Evolutionary conservation across 2,797 vertebrate genomes (phyloP), one percentile per base, ranked within the genome.

Genomic region (Rousettus madagascariensis): DNA sequence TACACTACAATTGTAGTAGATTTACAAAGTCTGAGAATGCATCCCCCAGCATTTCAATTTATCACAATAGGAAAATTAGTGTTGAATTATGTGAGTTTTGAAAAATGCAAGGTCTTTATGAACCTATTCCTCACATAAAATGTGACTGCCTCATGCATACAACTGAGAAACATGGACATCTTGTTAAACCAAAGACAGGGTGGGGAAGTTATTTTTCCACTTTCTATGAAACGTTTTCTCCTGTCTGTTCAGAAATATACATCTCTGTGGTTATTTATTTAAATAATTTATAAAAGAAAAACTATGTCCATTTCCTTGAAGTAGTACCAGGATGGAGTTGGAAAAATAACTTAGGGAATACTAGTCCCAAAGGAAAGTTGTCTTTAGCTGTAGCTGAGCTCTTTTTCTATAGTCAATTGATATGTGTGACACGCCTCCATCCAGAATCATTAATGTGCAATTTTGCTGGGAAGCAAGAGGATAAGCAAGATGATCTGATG

Each of bases 21-120:
- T 97, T 95, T 96, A 96, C 86, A 82, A 91, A 94, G 94, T 89
- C 90, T 84, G 51, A 13, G 41, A 88, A 87, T 0, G 13, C 28
- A 86, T 74, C 57, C 69, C 75, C 61, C 30, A 87, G 66, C 46
- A 89, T 87, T 89, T 53, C 61, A 89, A 92, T 95, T 93, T 92
- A 93, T 86, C 88, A 79, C 59, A 80, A 72, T 79, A 96, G 53
- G 63, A 89, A 96, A 96, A 97, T 95, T 91, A 96, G 79, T 36
- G 30, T 51, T 86, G 88, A 96, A 86, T 96, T 95, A 95, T 92
- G 53, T 85, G 91, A 86, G 68, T 61, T 94, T 95, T 90, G 69
- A 96, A 97, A 85, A 95, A 94, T 5, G 20, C 63, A 77, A 96
- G 43, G 72, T 86, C 72, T 94, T 95, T 92, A 96, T 91, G 66